Conservation (phyloP, 2,888 invertebrate genomes). For the Keiferia lycopersicella region DNA sequence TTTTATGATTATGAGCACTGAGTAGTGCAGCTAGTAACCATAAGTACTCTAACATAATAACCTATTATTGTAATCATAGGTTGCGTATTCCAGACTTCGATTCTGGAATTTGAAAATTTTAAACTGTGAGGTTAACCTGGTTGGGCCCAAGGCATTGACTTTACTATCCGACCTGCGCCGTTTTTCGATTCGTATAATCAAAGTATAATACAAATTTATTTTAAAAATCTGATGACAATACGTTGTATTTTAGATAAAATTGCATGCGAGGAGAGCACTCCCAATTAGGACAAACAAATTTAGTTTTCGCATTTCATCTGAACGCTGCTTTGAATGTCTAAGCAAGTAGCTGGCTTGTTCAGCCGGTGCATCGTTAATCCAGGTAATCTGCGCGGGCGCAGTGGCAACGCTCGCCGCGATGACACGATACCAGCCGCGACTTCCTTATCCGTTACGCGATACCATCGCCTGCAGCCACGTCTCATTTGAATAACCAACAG, state of each 20-base stretch:
- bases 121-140: too few species aligned
- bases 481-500: conserved; percentile 69
- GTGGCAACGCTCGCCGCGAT: conserved; percentile 54
- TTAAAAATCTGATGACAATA: too few species aligned
- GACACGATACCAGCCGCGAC: conserved; percentile 62
- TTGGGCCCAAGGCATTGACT: too few species aligned
- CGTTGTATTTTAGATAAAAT: neutral
- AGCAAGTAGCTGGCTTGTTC: neutral
- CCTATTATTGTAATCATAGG: too few species aligned
- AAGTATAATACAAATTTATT: too few species aligned
- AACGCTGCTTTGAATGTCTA: conserved; percentile 1
- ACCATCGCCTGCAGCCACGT: conserved; percentile 62
- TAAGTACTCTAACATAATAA: too few species aligned
- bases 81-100: too few species aligned
- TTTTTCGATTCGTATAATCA: too few species aligned
- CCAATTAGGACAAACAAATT: neutral
- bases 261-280: too few species aligned
- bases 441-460: conserved; percentile 74
- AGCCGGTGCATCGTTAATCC: conserved; percentile 30
- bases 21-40: too few species aligned
- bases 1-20: neutral
- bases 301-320: neutral
- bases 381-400: conserved; percentile 35
- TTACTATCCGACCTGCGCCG: too few species aligned
- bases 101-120: too few species aligned